phyloP scores from a whole-genome alignment of 2,113 vertebrate species.

The Hypocryptadius cinnamomeus region DNA sequence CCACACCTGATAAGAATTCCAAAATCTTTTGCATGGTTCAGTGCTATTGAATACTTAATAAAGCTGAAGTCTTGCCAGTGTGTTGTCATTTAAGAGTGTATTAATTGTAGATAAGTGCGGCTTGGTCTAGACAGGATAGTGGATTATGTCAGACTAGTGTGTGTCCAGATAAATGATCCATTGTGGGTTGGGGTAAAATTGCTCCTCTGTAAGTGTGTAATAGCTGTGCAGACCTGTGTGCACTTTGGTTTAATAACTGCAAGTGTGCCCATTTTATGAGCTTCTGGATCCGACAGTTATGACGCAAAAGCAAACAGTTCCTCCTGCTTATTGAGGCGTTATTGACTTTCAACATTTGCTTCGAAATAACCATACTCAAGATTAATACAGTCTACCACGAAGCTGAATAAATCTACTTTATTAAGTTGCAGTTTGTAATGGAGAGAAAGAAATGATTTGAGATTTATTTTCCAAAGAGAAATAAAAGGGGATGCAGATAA shows the following conservation, averaged over 20 bases:
- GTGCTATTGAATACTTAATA: not conserved
- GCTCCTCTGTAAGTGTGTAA: not conserved
- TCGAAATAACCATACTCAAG: not conserved
- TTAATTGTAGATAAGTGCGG: not conserved
- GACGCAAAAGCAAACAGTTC: not conserved
- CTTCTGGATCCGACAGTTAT: not conserved
- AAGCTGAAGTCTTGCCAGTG: not conserved
- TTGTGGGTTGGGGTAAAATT: not conserved
- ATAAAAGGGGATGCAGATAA: not conserved
- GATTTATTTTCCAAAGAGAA: not conserved
- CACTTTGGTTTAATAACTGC: not conserved
- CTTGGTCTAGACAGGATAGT: not conserved
- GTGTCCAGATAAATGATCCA: not conserved
- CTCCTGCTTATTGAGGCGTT: not conserved
- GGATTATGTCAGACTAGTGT: not conserved
- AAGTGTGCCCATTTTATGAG: not conserved
- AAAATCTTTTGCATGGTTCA: not conserved
- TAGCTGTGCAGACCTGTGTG: not conserved
- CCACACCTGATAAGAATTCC: not conserved
- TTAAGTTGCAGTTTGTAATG: not conserved
- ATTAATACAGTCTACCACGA: not conserved
- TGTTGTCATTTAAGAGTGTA: not conserved
- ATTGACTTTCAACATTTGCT: not conserved
- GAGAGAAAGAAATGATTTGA: not conserved
- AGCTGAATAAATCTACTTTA: not conserved